Evolutionary conservation across 2,113 vertebrate species (phyloP).

Genomic region (Chaenocephalus aceratus): DNA sequence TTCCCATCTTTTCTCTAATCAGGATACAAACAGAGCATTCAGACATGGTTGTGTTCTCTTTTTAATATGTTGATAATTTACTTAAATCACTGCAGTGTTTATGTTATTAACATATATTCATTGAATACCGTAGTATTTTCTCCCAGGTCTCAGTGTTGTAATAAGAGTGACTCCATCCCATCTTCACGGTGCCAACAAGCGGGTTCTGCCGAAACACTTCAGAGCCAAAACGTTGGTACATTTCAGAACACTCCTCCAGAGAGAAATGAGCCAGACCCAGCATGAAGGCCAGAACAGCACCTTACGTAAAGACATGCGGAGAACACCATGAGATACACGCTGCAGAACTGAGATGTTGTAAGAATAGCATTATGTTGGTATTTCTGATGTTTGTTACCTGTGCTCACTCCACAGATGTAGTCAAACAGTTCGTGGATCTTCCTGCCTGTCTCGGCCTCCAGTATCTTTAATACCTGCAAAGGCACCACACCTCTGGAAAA

Average conservation of each 20-base stretch:
- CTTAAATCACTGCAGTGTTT: background rate
- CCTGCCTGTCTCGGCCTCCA: constrained; percentile 81
- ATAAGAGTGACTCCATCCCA: constrained; percentile 85
- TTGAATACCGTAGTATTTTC: constrained; percentile 73
- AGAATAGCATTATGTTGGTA: background rate
- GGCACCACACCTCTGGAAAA: constrained; percentile 80
- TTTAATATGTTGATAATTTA: background rate
- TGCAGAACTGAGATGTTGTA: background rate
- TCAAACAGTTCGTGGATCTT: constrained; percentile 83
- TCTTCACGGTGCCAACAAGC: constrained; percentile 82
- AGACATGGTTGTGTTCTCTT: background rate
- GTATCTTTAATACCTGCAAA: constrained; percentile 78
- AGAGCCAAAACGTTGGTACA: constrained; percentile 82
- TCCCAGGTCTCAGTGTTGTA: constrained; percentile 85
- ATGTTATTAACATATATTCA: background rate
- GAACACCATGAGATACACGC: constrained; percentile 7
- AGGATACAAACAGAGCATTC: constrained; percentile 26
- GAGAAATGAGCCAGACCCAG: constrained; percentile 79
- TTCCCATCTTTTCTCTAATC: constrained; percentile 78
- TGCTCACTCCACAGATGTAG: constrained; percentile 85
- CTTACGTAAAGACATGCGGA: constrained; percentile 49
- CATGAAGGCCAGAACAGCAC: constrained; percentile 83
- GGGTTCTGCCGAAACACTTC: constrained; percentile 84
- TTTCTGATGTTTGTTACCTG: constrained; percentile 70
- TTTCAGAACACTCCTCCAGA: constrained; percentile 80